Base-by-base conservation (phyloP, 2,113 vertebrate genomes). In the Hyla sarda region DNA sequence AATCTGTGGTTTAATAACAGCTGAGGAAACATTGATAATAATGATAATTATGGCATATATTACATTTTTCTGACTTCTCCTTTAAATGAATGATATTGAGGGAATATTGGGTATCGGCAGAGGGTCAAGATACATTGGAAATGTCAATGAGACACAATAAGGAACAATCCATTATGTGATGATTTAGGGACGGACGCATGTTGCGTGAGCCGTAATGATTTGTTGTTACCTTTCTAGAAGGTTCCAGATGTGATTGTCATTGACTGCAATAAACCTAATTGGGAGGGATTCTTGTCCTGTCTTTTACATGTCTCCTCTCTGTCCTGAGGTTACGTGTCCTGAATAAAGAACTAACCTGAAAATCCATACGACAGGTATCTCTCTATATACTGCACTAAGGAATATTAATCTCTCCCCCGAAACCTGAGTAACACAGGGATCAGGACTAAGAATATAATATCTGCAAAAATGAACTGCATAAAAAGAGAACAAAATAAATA, bases 231-330 rank as follows among this genome's bases (percentile, higher is more conserved):
- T 16, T 28, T 41, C 73, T 50, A 19, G 16, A 52, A 19, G 28
- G 25, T 10, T 19, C 74, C 16, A 19, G 13, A 48, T 19, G 74
- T 28, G 50, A 76, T 30, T 76, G 14, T 12, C 74, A 76, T 52
- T 52, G 74, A 76, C 74, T 52, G 25, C 74, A 76, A 76, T 52
- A 52, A 50, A 52, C 7, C 74, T 17, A 76, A 52, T 30, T 48
- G 47, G 28, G 25, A 9, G 16, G 7, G 21, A 69, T 69, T 10
- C 65, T 19, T 69, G 65, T 69, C 47, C 10, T 32, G 74, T 32
- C 23, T 28, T 21, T 32, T 19, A 52, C 47, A 17, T 30, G 7
- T 48, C 23, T 52, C n/a, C 28, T 25, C 17, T 48, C 47, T 28
- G 16, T 28, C 25, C 2, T 52, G 9, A 23, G 25, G 47, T 32